Evolutionary conservation across 2,797 vertebrate genomes (phyloP), one percentile per base, ranked within the genome.

Genomic region (Paratrypauchen microcephalus): DNA sequence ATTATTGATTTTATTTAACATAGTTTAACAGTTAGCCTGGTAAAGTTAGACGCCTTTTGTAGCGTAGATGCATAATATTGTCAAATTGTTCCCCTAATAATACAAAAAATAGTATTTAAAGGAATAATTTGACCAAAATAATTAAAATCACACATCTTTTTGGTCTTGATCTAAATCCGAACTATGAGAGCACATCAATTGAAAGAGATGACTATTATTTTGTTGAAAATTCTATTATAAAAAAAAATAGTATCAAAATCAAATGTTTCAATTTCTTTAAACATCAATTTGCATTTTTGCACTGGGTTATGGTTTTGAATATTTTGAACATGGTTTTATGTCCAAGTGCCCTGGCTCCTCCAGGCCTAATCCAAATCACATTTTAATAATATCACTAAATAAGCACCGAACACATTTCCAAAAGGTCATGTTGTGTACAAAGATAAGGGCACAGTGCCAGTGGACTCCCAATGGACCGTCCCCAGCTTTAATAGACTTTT

Each of bases 371-470:
- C 19, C 45, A 69, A 56, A 67, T 67, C 4, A 1, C 67, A 66
- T 55, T 54, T 74, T 57, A 69, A 75, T 72, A 30, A 70, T 47
- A 74, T 66, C 65, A 70, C 70, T 62, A 66, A 62, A 32, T 69
- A 69, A 54, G 60, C 65, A 36, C 8, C 39, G 28, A 69, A 71
- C 59, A 26, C 71, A 63, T 70, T 66, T 73, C 16, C 45, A 70
- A 75, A 80, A 77, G 65, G 66, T 80, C 30, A 70, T 52, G 41
- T 19, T 65, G 68, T 21, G 26, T 62, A 67, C 68, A 26, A 69
- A 47, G 64, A 67, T 69, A 67, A 70, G 57, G 61, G 19, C 57
- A 67, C 1, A 7, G 69, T 60, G 13, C 69, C 66, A 7, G 36
- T n/a, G 59, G 32, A 75, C 74, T 78, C 19, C 28, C 36, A 76